Evolutionary conservation across 2,888 invertebrate genomes (phyloP).

Genomic region (Aphelenchoides bicaudatus): DNA sequence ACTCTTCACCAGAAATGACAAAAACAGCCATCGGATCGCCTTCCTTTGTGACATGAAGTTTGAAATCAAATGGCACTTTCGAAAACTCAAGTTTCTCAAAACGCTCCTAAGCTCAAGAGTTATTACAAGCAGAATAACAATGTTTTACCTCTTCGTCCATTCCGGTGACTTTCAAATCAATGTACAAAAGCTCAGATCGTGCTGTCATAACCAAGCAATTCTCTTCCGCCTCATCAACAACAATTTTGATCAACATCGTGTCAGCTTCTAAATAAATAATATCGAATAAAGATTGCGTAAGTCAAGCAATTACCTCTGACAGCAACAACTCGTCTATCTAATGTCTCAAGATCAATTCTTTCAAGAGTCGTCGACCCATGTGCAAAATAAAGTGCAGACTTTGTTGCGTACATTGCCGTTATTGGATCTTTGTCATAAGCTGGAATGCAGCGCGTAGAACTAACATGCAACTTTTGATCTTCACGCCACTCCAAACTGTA

Average conservation of each 20-base stretch:
- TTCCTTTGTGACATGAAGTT: not conserved
- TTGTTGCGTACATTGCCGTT: not conserved
- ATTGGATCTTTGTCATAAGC: not conserved
- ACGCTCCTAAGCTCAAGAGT: slow-evolving; percentile 3
- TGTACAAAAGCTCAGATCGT: no score
- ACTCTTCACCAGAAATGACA: not conserved
- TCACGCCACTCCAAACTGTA: slow-evolving; percentile 10
- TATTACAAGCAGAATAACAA: no score
- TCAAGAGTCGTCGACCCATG: slow-evolving; percentile 5
- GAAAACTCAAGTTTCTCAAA: not conserved
- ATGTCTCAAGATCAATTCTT: not conserved
- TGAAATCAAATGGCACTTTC: slow-evolving; percentile 1
- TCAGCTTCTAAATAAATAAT: not conserved
- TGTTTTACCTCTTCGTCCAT: no score
- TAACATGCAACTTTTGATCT: no score
- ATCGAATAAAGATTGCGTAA: not conserved
- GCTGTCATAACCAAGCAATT: no score
- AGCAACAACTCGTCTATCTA: slow-evolving; percentile 5
- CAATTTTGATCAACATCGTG: not conserved
- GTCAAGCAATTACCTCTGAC: not conserved
- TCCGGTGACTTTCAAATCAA: no score
- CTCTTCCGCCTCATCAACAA: no score
- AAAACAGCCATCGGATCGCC: not conserved
- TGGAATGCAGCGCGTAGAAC: no score
- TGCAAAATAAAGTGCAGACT: not conserved